Conservation (phyloP, 2,888 invertebrate species). For the Orchestes rusci region DNA sequence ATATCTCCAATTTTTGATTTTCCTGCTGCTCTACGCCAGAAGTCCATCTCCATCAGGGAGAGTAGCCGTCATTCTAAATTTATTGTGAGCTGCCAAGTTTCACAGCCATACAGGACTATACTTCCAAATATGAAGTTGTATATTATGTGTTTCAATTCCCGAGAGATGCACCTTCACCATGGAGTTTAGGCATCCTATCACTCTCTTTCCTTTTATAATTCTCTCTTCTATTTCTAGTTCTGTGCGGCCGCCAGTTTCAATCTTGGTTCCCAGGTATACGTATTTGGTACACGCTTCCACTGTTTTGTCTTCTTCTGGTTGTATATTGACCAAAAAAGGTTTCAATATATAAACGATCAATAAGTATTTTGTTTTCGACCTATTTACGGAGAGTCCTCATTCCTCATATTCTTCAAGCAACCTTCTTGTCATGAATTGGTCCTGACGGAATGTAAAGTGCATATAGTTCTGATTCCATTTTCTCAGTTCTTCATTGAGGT, state of each 20-base stretch:
- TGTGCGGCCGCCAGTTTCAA: neutral
- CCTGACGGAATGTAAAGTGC: too few relatives aligned
- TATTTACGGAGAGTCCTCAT: conserved; percentile 1
- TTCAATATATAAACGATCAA: too few relatives aligned
- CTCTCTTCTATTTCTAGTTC: conserved; percentile 3
- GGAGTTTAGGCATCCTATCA: conserved; percentile 7
- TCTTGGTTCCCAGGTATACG: conserved; percentile 7
- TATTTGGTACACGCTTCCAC: conserved; percentile 5
- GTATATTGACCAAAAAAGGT: neutral
- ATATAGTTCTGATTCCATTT: too few relatives aligned
- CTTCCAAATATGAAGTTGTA: neutral
- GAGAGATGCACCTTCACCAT: neutral
- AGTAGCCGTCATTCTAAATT: neutral
- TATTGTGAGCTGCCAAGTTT: neutral
- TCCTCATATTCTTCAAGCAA: conserved; percentile 6
- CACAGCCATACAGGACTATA: neutral
- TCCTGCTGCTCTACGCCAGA: conserved; percentile 2
- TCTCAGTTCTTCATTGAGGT: too few relatives aligned
- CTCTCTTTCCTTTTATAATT: conserved; percentile 4
- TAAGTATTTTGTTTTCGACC: conserved; percentile 3
- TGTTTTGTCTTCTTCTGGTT: conserved; percentile 7
- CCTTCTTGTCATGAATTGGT: conserved; percentile 6
- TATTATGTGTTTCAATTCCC: neutral
- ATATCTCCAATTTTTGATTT: neutral
- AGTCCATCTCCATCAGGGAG: neutral